Evolutionary conservation across 2,888 invertebrate genomes (phyloP), one percentile per base, ranked within the genome.

Genomic region (Folsomia candida): DNA sequence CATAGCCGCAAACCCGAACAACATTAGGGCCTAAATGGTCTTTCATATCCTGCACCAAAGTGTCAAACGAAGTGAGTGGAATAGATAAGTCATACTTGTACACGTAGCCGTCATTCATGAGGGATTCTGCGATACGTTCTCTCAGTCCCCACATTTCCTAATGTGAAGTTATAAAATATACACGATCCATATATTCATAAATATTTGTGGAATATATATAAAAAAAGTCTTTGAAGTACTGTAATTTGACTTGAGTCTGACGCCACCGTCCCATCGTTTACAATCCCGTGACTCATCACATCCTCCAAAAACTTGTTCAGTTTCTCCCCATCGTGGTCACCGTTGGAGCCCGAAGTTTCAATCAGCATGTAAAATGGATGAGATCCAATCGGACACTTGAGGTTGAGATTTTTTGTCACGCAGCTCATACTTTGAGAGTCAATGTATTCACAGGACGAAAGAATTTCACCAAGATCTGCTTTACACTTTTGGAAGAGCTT

Each of bases 1-100:
- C 98, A 82, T 94, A 99, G 14, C 96, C 97, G 78, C 88, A 88
- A 76, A 94, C 88, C 76, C 88, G 84, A 0, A 86, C 83, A 4
- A 89, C 87, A 4, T 81, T 81, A 71, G 87, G 84, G 20, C 87
- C 85, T 0, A 88, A 89, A 70, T 88, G 87, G 73, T 89, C 84
- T 28, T 86, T 84, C 83, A 94, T 86, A 29, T 87, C 87, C 22
- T 89, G 88, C 2, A 97, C 92, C 57, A 97, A 85, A 22, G 90
- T 88, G 83, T 98, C 98, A 84, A 94, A 97, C 69, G 89, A 84
- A 9, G 87, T 84, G 51, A 92, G 84, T 0, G 97, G 97, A 70
- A 98, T 83, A 0, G 97, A 97, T 2, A 99, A 88, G 83, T 99
- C 99, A 82, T 97, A 97, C 82, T 97, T 97, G 84, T 92, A 97